Evolutionary conservation across 2,797 vertebrate genomes (phyloP).

Genomic region (Otolemur crassicaudatus): DNA sequence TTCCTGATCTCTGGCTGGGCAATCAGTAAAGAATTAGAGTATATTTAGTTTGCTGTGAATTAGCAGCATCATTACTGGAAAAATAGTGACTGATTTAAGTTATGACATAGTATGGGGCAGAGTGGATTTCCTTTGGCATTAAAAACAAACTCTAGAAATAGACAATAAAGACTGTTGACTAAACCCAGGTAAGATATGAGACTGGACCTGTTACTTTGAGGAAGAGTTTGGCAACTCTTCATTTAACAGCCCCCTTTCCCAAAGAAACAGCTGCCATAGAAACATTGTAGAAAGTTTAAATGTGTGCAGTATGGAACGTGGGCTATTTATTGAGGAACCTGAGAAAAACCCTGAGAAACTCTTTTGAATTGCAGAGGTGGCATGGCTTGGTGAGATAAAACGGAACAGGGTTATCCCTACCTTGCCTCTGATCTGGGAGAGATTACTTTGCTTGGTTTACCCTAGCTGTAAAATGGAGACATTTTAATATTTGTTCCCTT

Average conservation of each 20-base stretch:
- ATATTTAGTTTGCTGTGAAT: not conserved
- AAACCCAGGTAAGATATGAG: not conserved
- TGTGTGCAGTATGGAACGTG: conserved; percentile 18
- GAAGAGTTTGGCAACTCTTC: not conserved
- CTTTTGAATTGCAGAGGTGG: not conserved
- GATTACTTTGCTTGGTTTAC: not conserved
- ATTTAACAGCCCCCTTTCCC: not conserved
- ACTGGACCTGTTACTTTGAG: not conserved
- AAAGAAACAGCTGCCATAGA: not conserved
- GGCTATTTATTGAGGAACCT: not conserved
- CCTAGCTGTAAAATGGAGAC: conserved; percentile 23
- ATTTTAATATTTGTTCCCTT: not conserved
- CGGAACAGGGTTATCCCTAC: not conserved
- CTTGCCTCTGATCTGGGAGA: not conserved
- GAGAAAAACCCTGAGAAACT: not conserved
- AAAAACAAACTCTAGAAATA: not conserved
- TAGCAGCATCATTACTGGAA: not conserved
- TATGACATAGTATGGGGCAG: not conserved
- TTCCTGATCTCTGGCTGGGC: not conserved
- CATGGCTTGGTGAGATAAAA: not conserved
- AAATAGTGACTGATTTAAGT: not conserved
- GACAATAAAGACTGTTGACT: not conserved
- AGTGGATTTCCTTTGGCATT: not conserved
- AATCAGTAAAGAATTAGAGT: not conserved
- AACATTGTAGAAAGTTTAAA: not conserved